phyloP scores from a whole-genome alignment of 2,797 vertebrate genomes.

The Odontamblyopus lacepedii region DNA sequence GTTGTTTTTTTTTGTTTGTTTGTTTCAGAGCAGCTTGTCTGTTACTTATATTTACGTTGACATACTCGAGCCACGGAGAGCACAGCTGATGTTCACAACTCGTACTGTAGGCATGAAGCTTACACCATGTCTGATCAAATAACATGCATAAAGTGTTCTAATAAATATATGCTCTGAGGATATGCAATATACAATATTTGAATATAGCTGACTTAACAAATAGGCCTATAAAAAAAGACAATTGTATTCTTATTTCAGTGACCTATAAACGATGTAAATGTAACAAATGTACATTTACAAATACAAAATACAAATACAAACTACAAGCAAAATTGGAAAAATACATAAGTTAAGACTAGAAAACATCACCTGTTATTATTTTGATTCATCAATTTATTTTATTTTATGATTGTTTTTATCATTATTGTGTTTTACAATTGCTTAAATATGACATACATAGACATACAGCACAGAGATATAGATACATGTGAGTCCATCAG shows the following conservation, averaged over 20 bases:
- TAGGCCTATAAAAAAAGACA: not conserved
- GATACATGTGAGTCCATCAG: conserved; percentile 13
- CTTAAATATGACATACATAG: not conserved
- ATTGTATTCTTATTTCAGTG: not conserved
- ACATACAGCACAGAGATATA: not conserved
- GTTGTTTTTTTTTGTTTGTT: conserved; percentile 26
- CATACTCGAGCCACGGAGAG: not conserved
- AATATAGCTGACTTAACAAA: not conserved
- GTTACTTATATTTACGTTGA: conserved; percentile 15
- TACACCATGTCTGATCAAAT: too few relatives aligned
- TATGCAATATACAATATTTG: not conserved
- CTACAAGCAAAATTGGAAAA: not conserved
- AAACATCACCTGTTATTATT: too few relatives aligned
- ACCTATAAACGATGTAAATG: not conserved
- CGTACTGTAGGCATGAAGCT: too few relatives aligned
- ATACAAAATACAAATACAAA: not conserved
- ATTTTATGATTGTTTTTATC: not conserved
- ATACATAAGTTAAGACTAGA: too few relatives aligned
- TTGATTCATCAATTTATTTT: too few relatives aligned
- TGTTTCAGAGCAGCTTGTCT: conserved; percentile 19
- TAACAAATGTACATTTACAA: not conserved
- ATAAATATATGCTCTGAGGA: not conserved
- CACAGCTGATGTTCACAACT: not conserved
- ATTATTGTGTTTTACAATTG: not conserved
- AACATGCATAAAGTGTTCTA: not conserved